Conservation (phyloP, 2,797 vertebrate species). For the Urophycis tenuis region DNA sequence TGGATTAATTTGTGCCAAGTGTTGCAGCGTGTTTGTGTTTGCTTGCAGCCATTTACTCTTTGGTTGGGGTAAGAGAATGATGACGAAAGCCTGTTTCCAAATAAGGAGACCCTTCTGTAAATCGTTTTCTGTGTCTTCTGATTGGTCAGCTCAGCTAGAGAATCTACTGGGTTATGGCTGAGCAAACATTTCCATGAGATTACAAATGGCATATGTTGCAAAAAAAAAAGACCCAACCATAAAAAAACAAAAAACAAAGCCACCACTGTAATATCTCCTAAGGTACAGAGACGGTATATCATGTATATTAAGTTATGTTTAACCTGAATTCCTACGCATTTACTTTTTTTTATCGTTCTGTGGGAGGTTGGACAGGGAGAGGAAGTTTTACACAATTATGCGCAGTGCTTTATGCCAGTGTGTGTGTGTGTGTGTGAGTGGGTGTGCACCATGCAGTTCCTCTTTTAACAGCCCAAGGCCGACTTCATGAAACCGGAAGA, state of each 20-base stretch:
- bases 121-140: neutral
- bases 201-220: neutral
- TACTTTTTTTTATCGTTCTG: neutral
- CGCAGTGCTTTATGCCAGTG: neutral
- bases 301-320: neutral
- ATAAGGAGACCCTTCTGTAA: neutral
- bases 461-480: neutral
- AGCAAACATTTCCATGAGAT: neutral
- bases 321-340: neutral
- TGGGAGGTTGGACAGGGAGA: neutral
- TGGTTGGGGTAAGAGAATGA: neutral
- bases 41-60: neutral
- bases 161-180: neutral
- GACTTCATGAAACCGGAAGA: neutral
- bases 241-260: neutral
- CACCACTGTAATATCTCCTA: neutral
- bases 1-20: neutral
- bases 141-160: neutral
- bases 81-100: neutral
- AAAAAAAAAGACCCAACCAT: neutral
- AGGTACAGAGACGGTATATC: neutral
- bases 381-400: neutral
- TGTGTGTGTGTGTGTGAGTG: neutral
- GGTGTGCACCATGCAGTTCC: neutral
- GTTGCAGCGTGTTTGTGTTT: neutral